Evolutionary conservation across 2,113 vertebrate species (phyloP).

Genomic region (Gobius niger): DNA sequence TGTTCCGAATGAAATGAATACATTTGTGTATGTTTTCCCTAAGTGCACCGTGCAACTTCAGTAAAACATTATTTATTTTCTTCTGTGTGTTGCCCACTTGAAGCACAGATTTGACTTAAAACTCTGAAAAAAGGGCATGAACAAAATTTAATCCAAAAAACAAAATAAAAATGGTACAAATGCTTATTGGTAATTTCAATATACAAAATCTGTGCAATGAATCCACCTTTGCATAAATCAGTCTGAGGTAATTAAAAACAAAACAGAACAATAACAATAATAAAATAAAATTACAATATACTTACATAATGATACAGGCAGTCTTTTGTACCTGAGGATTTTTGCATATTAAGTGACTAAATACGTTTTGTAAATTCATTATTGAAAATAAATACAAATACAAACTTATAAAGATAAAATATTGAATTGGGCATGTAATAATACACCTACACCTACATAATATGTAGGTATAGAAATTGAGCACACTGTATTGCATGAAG

Average conservation of each 20-base stretch:
- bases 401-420: not conserved
- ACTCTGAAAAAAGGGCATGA: not conserved
- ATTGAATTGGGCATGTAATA: not conserved
- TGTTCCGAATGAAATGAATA: not conserved
- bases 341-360: not conserved
- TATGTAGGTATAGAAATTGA: not conserved
- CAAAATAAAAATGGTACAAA: not conserved
- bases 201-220: not conserved
- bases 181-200: not conserved
- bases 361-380: not conserved
- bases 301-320: not conserved
- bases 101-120: not conserved
- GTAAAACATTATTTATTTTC: not conserved
- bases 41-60: too few species aligned
- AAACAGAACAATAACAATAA: too few species aligned
- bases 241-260: not conserved
- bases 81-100: not conserved
- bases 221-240: not conserved
- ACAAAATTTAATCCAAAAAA: not conserved
- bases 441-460: not conserved
- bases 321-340: not conserved
- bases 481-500: not conserved
- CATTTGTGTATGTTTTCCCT: too few species aligned
- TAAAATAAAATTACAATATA: too few species aligned
- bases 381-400: not conserved